Evolutionary conservation across 2,113 vertebrate species (phyloP), one percentile per base, ranked within the genome.

Genomic region (Prunella fulvescens): DNA sequence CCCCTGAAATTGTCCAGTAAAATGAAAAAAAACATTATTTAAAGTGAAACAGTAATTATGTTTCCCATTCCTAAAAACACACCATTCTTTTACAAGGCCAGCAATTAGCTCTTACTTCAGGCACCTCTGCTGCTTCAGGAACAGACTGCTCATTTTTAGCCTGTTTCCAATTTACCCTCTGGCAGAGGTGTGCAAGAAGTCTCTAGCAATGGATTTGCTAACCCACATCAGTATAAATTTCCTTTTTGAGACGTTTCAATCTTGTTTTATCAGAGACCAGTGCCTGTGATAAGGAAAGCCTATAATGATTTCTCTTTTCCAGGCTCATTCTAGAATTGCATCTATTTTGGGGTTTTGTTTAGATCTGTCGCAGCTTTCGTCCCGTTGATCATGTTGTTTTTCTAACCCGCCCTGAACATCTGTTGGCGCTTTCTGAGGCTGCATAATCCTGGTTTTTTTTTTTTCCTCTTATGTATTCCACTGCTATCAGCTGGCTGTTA

Each of bases 331-430:
- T 82, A 91, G 95, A 95, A 95, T 73, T 95, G 96, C 88, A 93
- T 96, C 95, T 97, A 96, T 97, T 97, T 92, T 81, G 82, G 88
- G 96, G 92, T 88, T 96, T 96, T 96, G 93, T 97, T 97, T 96
- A 96, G 94, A 90, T 95, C 95, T 96, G 92, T 92, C 28, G 56
- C 93, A 90, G 95, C 94, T 94, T 96, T 97, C 76, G 90, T 96
- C 95, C 93, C 12, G 80, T 97, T 94, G 92, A 96, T 96, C 95
- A 86, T 81, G 93, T 95, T 97, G 96, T 97, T 97, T 97, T 97
- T 96, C 95, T 95, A 96, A 97, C 95, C 96, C 96, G 72, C 96
- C 94, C 94, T 79, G 95, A 97, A 97, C 96, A 97, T 96, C 96
- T 97, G 96, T 94, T 96, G 95, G 96, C 90, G 94, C 86, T 95